A percentile compares a stretch with the other conserved stretches of the same genome.
Conservation (phyloP, 2,888 invertebrate species). For the Linyphia triangularis region DNA sequence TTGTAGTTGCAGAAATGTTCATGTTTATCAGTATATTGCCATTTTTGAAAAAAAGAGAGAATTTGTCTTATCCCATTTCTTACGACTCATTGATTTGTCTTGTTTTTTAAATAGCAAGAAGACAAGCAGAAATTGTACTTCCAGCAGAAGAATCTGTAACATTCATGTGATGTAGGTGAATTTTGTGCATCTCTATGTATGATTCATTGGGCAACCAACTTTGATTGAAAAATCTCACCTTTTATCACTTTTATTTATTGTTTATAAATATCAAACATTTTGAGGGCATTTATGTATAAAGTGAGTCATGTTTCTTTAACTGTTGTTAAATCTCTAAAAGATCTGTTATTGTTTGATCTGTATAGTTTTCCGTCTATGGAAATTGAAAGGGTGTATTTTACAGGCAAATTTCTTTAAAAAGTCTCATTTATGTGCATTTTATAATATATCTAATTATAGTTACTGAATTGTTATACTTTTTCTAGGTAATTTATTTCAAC, state of each 20-base stretch:
- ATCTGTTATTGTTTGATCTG: background rate
- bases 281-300: background rate
- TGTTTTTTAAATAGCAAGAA: background rate
- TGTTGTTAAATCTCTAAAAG: background rate
- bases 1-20: too few species aligned
- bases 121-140: constrained; percentile 28
- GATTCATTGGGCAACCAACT: background rate
- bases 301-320: background rate
- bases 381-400: background rate
- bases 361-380: too few species aligned
- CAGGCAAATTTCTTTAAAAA: too few species aligned
- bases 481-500: too few species aligned
- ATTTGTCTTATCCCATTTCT: too few species aligned
- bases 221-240: background rate
- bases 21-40: too few species aligned
- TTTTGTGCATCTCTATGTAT: background rate
- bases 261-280: background rate
- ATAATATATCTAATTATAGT: too few species aligned
- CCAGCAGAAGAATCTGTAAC: constrained; percentile 59
- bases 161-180: constrained; percentile 42
- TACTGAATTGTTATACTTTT: too few species aligned
- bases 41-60: too few species aligned
- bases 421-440: too few species aligned
- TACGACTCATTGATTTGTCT: background rate
- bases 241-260: background rate